phyloP scores from a whole-genome alignment of 2,113 vertebrate genomes.

The Mandrillus leucophaeus region DNA sequence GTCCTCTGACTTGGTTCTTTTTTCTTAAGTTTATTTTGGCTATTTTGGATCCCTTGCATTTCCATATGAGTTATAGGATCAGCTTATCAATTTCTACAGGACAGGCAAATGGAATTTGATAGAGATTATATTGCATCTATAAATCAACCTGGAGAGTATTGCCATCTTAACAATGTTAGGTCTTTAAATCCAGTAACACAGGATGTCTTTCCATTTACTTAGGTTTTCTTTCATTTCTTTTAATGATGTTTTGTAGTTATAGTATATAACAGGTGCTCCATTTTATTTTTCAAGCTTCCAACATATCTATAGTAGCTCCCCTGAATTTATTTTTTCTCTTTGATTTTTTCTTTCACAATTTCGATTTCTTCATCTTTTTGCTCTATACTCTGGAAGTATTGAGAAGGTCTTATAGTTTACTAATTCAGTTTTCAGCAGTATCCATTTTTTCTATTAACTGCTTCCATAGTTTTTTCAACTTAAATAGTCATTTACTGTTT shows the following conservation, averaged over 20 bases:
- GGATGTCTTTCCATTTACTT: neutral
- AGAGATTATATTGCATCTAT: neutral
- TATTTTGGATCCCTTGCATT: neutral
- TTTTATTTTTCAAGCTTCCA: slow-evolving; percentile 32
- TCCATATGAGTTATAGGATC: neutral
- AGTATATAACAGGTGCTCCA: neutral
- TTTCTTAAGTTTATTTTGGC: neutral
- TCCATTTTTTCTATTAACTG: neutral
- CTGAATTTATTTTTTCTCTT: neutral
- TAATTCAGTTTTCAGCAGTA: slow-evolving; percentile 5
- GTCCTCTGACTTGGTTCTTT: neutral
- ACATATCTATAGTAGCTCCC: neutral
- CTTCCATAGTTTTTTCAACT: neutral
- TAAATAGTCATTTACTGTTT: neutral
- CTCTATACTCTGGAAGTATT: neutral
- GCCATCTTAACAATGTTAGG: neutral
- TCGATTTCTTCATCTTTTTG: slow-evolving; percentile 23
- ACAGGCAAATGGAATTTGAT: neutral
- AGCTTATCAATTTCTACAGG: neutral
- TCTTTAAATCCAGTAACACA: neutral
- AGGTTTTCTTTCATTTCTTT: neutral
- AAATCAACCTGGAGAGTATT: neutral
- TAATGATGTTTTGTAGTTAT: neutral
- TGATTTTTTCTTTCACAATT: neutral
- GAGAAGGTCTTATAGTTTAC: neutral